Evolutionary conservation across 2,888 invertebrate species (phyloP).

Genomic region (Hydroisotoma schaefferi): DNA sequence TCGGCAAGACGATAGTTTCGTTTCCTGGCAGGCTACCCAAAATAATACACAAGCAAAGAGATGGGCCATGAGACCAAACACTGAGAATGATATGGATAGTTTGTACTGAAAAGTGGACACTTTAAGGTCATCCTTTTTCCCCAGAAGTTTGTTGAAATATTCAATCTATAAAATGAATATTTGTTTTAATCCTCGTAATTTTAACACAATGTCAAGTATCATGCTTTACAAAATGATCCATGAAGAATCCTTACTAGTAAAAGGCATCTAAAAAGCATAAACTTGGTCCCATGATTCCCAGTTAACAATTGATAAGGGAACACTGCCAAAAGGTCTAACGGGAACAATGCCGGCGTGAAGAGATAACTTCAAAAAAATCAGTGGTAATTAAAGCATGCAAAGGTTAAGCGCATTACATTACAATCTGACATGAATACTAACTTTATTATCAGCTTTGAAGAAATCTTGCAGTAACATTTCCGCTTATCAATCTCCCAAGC

Average conservation of each 20-base stretch:
- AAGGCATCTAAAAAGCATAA: constrained; percentile 14
- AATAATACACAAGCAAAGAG: constrained; percentile 38
- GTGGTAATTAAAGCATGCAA: not conserved
- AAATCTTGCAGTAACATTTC: constrained; percentile 32
- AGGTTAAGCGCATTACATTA: not conserved
- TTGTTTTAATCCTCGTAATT: not conserved
- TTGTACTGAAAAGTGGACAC: constrained; percentile 37
- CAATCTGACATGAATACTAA: not conserved
- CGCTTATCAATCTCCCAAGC: constrained; percentile 26
- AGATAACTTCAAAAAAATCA: constrained; percentile 16
- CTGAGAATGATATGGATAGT: constrained; percentile 32
- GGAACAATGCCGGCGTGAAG: constrained; percentile 11
- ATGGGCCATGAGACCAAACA: constrained; percentile 37
- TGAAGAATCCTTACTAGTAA: constrained; percentile 14
- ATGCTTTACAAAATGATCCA: not conserved
- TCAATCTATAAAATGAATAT: constrained; percentile 18
- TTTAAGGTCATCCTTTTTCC: constrained; percentile 27
- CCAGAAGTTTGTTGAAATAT: constrained; percentile 23
- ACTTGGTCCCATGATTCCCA: not conserved
- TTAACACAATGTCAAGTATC: not conserved
- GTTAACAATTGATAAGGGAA: constrained; percentile 21
- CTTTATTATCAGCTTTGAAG: constrained; percentile 21
- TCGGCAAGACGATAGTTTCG: not conserved
- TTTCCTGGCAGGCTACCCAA: constrained; percentile 2
- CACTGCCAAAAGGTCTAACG: constrained; percentile 12